Evolutionary conservation across 92 coral and sea anemone genomes (phyloP).

Genomic region (Desmophyllum pertusum): DNA sequence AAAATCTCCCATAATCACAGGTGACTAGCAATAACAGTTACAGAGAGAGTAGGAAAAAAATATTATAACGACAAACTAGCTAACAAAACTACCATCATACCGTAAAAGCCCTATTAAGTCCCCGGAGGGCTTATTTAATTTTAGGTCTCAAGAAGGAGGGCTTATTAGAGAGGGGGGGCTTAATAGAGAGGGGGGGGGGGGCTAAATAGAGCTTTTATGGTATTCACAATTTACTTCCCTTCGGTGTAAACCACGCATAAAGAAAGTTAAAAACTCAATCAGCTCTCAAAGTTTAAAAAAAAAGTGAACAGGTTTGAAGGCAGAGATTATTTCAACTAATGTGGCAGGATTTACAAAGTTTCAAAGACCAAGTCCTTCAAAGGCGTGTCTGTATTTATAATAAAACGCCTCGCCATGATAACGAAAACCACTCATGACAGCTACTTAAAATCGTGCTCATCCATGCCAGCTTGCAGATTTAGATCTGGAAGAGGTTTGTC

Average conservation of each 20-base stretch:
- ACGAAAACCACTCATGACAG: slow-evolving; percentile 2
- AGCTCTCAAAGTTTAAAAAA: neutral
- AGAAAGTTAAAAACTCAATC: neutral
- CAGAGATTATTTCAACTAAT: neutral
- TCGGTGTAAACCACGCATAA: neutral
- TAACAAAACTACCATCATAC: neutral
- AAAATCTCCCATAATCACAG: neutral
- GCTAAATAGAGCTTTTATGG: too few relatives aligned
- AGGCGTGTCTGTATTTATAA: neutral
- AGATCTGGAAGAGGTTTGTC: slow-evolving; percentile 82
- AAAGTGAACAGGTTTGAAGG: neutral
- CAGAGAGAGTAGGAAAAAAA: neutral
- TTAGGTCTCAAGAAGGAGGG: too few relatives aligned
- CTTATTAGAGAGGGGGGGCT: too few relatives aligned
- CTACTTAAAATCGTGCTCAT: slow-evolving; percentile 83
- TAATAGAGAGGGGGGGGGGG: too few relatives aligned
- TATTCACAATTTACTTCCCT: neutral
- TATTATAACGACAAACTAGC: neutral
- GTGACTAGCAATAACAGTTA: neutral
- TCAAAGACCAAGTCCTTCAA: neutral
- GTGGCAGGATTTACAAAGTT: neutral
- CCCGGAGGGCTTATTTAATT: too few relatives aligned
- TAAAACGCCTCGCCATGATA: neutral
- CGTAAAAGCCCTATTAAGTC: too few relatives aligned
- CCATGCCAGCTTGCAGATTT: slow-evolving; percentile 73